Conservation (phyloP, 2,113 vertebrate species). For the Lophius piscatorius region DNA sequence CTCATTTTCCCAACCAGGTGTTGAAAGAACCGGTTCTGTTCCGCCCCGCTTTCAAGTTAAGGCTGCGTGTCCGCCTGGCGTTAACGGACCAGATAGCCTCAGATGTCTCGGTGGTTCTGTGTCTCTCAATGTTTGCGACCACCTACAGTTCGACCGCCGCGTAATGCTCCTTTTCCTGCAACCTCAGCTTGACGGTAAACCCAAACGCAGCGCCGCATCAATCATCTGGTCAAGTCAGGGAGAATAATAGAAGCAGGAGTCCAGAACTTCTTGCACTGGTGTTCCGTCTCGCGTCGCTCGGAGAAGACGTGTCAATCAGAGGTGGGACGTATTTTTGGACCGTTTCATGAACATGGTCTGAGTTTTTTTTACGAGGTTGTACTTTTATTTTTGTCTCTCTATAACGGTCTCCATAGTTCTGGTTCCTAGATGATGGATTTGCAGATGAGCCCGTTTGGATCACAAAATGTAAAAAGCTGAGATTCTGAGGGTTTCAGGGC, state of each 20-base stretch:
- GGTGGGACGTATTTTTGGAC: slow-evolving; percentile 30
- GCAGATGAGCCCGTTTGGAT: too few species aligned
- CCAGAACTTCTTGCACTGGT: slow-evolving; percentile 18
- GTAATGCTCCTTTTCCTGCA: slow-evolving; percentile 33
- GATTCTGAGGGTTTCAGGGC: too few species aligned
- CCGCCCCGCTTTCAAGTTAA: slow-evolving; percentile 57
- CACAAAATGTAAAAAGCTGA: too few species aligned
- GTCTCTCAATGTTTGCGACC: slow-evolving; percentile 62
- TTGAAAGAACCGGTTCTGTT: slow-evolving; percentile 66
- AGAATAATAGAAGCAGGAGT: slow-evolving; percentile 48
- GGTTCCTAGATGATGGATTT: too few species aligned
- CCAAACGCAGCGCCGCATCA: slow-evolving; percentile 17
- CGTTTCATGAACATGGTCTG: too few species aligned
- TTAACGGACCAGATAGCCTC: slow-evolving; percentile 57
- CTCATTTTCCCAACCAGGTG: slow-evolving; percentile 61
- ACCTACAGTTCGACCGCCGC: slow-evolving; percentile 55
- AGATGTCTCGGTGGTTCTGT: slow-evolving; percentile 49
- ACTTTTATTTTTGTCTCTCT: too few species aligned
- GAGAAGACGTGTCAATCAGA: slow-evolving; percentile 45
- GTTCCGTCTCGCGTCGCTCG: slow-evolving; percentile 34
- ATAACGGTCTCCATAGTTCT: too few species aligned
- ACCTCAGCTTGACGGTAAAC: slow-evolving; percentile 20
- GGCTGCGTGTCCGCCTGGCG: slow-evolving; percentile 33
- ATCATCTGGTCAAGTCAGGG: slow-evolving; percentile 43
- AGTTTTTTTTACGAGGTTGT: too few species aligned